A percentile compares a stretch with the other conserved stretches of the same genome.
These are phyloP conservation scores for Rutilus rutilus DNA, from an alignment of 2,113 vertebrate genomes.

Conservation along the genomic window DNA sequence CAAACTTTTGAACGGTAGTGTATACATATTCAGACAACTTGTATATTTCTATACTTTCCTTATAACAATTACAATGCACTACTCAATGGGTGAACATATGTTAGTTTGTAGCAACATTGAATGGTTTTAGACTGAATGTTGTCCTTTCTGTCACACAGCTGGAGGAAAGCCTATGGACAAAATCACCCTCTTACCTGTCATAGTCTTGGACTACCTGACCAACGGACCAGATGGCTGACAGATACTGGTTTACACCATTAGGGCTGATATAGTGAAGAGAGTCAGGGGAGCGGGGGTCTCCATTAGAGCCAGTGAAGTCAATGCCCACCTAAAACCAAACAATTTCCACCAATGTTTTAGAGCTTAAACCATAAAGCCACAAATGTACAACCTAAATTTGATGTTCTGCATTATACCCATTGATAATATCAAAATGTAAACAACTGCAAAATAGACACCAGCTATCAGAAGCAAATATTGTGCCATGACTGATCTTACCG, in stretches of 20 bases:
- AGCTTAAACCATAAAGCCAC: neutral
- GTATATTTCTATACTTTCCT: neutral
- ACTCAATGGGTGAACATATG: neutral
- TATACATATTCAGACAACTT: neutral
- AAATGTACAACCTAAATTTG: neutral
- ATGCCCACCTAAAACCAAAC: slow-evolving; percentile 82
- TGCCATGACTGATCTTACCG: slow-evolving; percentile 62
- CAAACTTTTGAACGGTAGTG: too few relatives aligned
- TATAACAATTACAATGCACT: neutral
- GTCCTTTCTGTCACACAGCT: neutral
- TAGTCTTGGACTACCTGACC: slow-evolving; percentile 93
- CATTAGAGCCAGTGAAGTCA: slow-evolving; percentile 95
- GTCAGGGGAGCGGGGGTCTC: slow-evolving; percentile 87
- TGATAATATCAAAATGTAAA: neutral
- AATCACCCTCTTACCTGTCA: slow-evolving; percentile 76
- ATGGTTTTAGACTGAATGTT: too few relatives aligned
- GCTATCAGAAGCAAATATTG: neutral
- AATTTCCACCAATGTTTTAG: neutral
- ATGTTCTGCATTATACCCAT: neutral
- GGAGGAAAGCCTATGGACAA: neutral
- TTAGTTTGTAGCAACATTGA: neutral
- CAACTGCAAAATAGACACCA: neutral
- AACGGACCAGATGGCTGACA: slow-evolving; percentile 90
- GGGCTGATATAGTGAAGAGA: slow-evolving; percentile 91
- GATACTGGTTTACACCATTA: slow-evolving; percentile 88